Evolutionary conservation across 2,888 invertebrate genomes (phyloP).

Genomic region (Teleiodes luculella): DNA sequence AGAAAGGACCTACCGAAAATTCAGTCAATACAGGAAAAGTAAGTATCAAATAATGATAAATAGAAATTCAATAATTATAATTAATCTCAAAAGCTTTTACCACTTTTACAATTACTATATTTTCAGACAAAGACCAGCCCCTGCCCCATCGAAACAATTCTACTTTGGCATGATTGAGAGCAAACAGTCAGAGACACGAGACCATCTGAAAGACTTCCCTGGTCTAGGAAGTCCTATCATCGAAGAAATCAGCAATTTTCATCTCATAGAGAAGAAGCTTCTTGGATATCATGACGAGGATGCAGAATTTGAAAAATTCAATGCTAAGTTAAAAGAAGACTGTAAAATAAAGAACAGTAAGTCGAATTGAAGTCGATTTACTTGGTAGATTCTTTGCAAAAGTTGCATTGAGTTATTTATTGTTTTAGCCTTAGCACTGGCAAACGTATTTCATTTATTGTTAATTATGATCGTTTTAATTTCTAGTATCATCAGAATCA

Average conservation of each 20-base stretch:
- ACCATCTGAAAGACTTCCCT: conserved; percentile 66
- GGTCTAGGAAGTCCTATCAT: conserved; percentile 69
- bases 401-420: no score
- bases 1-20: conserved; percentile 42
- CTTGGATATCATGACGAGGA: conserved; percentile 66
- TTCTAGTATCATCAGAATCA: conserved; percentile 75
- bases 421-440: no score
- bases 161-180: conserved; percentile 88
- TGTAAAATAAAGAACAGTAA: conserved; percentile 61
- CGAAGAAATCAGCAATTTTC: conserved; percentile 67
- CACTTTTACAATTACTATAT: not conserved
- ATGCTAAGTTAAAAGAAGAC: conserved; percentile 58
- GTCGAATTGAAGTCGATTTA: conserved; percentile 29
- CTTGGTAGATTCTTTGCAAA: not conserved
- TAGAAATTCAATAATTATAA: not conserved
- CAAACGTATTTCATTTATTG: not conserved
- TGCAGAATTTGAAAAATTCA: conserved; percentile 63
- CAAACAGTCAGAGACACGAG: conserved; percentile 50
- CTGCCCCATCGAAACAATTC: conserved; percentile 76
- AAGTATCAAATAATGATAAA: conserved; percentile 27
- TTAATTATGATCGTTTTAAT: not conserved
- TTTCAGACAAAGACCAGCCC: conserved; percentile 44
- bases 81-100: not conserved
- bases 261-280: conserved; percentile 65
- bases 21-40: conserved; percentile 46